phyloP scores from a whole-genome alignment of 2,113 vertebrate genomes.

The human region DNA sequence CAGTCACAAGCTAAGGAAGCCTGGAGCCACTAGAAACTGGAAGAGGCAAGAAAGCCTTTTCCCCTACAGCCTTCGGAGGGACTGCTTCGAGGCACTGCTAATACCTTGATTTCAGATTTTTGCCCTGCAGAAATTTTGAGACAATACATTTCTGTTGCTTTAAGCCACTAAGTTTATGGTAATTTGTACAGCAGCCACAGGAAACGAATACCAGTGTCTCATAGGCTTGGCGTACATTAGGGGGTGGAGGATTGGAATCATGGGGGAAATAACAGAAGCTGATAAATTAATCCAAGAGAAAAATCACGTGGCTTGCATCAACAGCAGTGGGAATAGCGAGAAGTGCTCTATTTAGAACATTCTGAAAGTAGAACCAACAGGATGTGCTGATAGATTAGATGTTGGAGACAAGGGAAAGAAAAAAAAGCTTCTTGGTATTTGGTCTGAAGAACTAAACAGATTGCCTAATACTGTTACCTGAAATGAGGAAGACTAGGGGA shows the following conservation, averaged over 20 bases:
- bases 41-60: background rate
- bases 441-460: background rate
- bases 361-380: background rate
- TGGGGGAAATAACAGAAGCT: no score
- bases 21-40: background rate
- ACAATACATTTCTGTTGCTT: background rate
- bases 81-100: background rate
- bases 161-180: background rate
- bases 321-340: no score
- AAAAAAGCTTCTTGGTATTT: background rate
- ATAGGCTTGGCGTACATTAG: no score
- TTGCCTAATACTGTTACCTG: background rate
- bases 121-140: background rate
- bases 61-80: background rate
- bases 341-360: background rate
- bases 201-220: background rate
- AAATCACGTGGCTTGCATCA: background rate
- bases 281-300: background rate
- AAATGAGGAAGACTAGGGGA: background rate
- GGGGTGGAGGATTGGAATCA: background rate
- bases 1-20: background rate
- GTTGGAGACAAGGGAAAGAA: background rate
- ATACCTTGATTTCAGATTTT: background rate
- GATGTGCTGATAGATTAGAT: background rate
- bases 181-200: background rate